Percentiles rank a stretch among this genome's conserved stretches.
phyloP scores from a whole-genome alignment of 2,797 vertebrate species.

The Catamblyrhynchus diadema region DNA sequence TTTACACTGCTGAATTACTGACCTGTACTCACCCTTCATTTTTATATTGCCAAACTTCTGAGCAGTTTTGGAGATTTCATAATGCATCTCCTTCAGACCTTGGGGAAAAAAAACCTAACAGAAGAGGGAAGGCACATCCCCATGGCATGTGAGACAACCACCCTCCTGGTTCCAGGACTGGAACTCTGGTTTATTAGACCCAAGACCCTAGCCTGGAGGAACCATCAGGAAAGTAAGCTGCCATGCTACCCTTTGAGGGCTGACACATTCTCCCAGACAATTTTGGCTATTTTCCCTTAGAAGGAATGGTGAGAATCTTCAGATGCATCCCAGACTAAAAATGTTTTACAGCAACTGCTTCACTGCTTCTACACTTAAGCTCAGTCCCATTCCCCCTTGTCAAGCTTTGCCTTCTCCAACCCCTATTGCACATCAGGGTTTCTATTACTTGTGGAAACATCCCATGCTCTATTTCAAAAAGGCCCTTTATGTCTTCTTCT shows the following conservation, averaged over 20 bases:
- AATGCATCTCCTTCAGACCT: not conserved
- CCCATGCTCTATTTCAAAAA: not conserved
- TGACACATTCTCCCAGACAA: not conserved
- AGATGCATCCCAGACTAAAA: not conserved
- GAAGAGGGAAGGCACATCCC: not conserved
- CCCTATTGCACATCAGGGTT: not conserved
- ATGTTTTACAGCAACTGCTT: not conserved
- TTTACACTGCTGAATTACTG: not conserved
- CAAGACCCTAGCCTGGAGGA: rapidly evolving
- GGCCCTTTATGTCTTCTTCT: not conserved
- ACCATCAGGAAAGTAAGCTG: not conserved
- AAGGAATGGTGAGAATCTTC: not conserved
- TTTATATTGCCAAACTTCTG: not conserved
- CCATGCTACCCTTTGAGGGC: not conserved
- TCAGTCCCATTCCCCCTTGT: rapidly evolving
- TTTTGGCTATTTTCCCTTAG: not conserved
- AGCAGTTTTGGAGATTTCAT: not conserved
- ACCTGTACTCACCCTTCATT: not conserved
- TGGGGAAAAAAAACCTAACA: not conserved
- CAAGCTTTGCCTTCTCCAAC: not conserved
- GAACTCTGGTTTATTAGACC: not conserved
- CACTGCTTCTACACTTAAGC: not conserved
- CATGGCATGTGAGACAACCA: rapidly evolving
- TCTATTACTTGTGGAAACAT: not conserved
- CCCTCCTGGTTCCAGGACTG: not conserved